A percentile compares a stretch with the other conserved stretches of the same genome.
These are phyloP conservation scores for Iselma pallidipennis DNA, from an alignment of 2,888 invertebrate species.

Conservation along the genomic window DNA sequence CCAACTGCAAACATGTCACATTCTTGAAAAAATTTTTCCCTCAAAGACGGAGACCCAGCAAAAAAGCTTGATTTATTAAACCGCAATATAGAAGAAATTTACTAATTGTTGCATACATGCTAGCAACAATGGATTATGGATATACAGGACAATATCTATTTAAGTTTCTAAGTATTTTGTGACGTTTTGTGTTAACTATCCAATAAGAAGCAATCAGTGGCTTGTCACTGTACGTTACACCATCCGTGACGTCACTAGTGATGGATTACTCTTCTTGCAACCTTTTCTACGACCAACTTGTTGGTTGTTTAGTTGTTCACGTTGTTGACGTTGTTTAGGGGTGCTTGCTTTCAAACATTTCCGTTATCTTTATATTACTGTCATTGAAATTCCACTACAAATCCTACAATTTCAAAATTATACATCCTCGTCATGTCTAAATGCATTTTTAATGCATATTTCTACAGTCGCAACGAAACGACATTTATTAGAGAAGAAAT, in stretches of 20 bases:
- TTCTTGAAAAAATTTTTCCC: no score
- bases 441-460: not conserved
- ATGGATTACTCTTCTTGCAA: constrained; percentile 54
- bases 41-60: no score
- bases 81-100: not conserved
- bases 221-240: constrained; percentile 56
- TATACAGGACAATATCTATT: not conserved
- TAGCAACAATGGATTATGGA: not conserved
- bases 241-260: constrained; percentile 52
- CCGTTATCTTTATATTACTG: constrained; percentile 29
- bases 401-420: not conserved
- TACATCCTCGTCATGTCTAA: not conserved
- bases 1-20: no score
- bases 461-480: no score
- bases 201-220: constrained; percentile 61
- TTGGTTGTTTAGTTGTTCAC: constrained; percentile 49
- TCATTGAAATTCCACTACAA: constrained; percentile 9
- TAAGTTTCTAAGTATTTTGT: constrained; percentile 14
- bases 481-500: no score
- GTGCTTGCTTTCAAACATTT: constrained; percentile 28
- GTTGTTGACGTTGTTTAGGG: constrained; percentile 37
- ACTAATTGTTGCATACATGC: not conserved
- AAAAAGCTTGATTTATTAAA: no score
- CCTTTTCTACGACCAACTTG: constrained; percentile 51
- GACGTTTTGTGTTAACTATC: constrained; percentile 53